phyloP scores from a whole-genome alignment of 2,113 vertebrate genomes.

The Grantiella picta region DNA sequence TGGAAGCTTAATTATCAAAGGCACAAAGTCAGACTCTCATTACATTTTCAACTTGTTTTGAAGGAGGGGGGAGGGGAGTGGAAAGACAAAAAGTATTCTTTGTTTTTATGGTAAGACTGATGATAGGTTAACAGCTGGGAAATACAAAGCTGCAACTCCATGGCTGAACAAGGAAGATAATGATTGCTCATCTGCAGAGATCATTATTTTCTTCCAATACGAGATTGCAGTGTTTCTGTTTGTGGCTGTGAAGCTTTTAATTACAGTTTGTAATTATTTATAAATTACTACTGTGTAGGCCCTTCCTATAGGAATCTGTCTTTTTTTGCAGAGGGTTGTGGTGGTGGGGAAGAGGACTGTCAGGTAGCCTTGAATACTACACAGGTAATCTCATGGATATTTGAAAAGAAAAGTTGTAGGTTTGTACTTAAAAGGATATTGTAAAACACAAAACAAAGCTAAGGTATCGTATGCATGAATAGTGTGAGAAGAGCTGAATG shows the following conservation, averaged over 20 bases:
- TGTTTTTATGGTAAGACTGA: not conserved
- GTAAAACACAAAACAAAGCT: not conserved
- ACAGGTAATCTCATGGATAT: not conserved
- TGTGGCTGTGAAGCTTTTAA: slow-evolving; percentile 17
- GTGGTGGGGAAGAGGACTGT: not conserved
- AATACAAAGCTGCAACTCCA: not conserved
- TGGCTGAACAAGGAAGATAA: not conserved
- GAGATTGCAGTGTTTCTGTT: not conserved
- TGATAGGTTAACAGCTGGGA: not conserved
- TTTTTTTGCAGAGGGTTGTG: not conserved
- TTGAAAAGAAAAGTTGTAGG: not conserved
- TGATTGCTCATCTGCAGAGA: not conserved
- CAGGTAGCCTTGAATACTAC: not conserved
- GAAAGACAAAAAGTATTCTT: not conserved
- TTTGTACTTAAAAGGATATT: not conserved
- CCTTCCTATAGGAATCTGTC: not conserved
- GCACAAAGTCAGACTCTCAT: not conserved
- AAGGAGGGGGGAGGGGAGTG: not conserved
- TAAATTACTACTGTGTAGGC: not conserved
- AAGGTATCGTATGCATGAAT: not conserved
- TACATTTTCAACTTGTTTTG: not conserved
- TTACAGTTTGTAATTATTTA: not conserved
- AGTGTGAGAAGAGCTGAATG: not conserved
- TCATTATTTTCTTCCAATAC: not conserved
- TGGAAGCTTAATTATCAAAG: slow-evolving; percentile 15